Evolutionary conservation across 2,888 invertebrate genomes (phyloP), one percentile per base, ranked within the genome.

Genomic region (Hydriomena furcata): DNA sequence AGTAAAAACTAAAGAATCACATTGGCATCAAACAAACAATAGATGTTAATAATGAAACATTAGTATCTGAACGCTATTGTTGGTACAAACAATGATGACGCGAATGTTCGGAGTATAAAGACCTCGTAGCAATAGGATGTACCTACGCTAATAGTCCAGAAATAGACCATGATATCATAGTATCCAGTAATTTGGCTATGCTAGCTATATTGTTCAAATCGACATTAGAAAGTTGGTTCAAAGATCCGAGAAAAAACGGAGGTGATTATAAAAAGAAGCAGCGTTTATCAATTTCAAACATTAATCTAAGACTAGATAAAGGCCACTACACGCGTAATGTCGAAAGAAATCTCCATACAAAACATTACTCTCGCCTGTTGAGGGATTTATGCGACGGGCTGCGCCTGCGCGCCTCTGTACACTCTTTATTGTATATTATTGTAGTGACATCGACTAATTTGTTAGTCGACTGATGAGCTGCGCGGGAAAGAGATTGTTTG

Each of bases 311-410:
- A 79, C 83, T 86, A 88, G 89, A 88, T 86, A 85, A 82, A 84
- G 84, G 80, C 83, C 81, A 84, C 76, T 69, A 79, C 82, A 81
- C 75, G 72, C 65, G 73, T 71, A 68, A 76, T 80, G 90, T 82
- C 81, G 90, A 90, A 89, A 90, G 90, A 90, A 90, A 89, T 86
- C 90, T 90, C 88, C 85, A 90, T 90, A 90, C 89, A 89, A 88
- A 90, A 89, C 90, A 88, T 89, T 86, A 88, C 80, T 85, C 82
- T 68, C 60, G 59, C 53, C 82, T 86, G 90, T 79, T 87, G 90
- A 90, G 65, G 76, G 90, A 90, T 90, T 90, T 90, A 90, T 90
- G 81, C 82, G 88, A 84, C 83, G 82, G 76, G 70, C 64, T 67
- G 73, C 72, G 79, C 73, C 71, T 72, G 74, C 72, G 68, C 71